Conservation (phyloP, 2,113 vertebrate species). For the Sminthopsis crassicaudata region DNA sequence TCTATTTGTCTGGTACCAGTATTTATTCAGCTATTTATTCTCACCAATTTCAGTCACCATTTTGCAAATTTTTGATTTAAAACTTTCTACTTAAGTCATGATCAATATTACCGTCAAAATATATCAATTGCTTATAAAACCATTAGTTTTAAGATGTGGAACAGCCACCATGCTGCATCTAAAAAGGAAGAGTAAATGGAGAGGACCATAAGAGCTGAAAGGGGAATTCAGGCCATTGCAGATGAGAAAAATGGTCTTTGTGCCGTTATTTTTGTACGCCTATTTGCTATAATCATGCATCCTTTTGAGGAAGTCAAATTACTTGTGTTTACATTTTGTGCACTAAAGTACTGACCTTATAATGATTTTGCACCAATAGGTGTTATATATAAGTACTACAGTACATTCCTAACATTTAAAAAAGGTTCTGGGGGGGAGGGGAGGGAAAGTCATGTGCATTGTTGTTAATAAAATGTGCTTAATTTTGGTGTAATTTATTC, state of each 20-base stretch:
- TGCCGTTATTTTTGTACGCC: neutral
- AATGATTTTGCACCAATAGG: neutral
- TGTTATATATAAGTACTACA: neutral
- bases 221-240: neutral
- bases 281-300: neutral
- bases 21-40: neutral
- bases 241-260: neutral
- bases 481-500: constrained; percentile 50
- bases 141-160: neutral
- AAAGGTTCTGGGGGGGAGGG: constrained; percentile 14
- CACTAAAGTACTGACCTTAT: neutral
- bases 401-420: neutral
- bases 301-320: neutral
- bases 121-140: constrained; percentile 15
- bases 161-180: neutral
- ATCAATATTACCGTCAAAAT: neutral
- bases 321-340: neutral
- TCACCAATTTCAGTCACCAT: neutral
- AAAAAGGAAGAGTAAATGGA: neutral
- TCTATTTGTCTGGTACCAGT: neutral
- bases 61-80: neutral
- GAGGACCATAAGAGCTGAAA: neutral
- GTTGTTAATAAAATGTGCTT: neutral
- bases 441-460: constrained; percentile 21
- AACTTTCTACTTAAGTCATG: constrained; percentile 9